Percentiles rank a stretch among this genome's conserved stretches.
These are phyloP conservation scores for Pollenia amentaria DNA, from an alignment of 2,888 invertebrate species.

Conservation along the genomic window DNA sequence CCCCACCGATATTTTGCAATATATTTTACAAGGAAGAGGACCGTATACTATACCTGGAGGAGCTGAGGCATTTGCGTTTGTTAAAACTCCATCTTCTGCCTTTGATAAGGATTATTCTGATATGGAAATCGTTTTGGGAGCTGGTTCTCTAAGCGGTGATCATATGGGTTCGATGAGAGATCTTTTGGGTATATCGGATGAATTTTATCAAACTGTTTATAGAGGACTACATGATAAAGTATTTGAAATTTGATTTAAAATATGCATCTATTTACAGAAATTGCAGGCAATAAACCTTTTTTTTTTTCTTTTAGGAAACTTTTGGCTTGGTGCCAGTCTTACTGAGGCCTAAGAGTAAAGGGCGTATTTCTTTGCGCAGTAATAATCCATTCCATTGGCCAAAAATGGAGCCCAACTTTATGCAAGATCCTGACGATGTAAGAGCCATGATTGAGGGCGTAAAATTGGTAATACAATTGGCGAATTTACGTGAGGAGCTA, in stretches of 20 bases:
- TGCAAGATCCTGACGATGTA: constrained; percentile 90
- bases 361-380: constrained; percentile 89
- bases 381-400: constrained; percentile 91
- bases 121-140: constrained; percentile 92
- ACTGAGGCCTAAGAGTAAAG: constrained; percentile 90
- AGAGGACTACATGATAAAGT: constrained; percentile 80
- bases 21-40: constrained; percentile 87
- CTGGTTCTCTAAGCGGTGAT: constrained; percentile 91
- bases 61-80: constrained; percentile 90
- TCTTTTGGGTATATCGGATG: constrained; percentile 86
- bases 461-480: constrained; percentile 86
- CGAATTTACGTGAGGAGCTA: neutral
- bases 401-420: constrained; percentile 92
- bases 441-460: constrained; percentile 90
- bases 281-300: too few relatives aligned
- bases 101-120: constrained; percentile 87
- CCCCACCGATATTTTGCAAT: constrained; percentile 87
- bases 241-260: neutral
- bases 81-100: constrained; percentile 87
- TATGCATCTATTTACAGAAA: neutral
- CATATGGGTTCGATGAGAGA: constrained; percentile 88
- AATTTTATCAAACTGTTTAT: constrained; percentile 84
- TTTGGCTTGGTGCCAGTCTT: constrained; percentile 91
- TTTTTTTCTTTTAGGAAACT: constrained; percentile 81
- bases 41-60: constrained; percentile 92